A percentile compares a stretch with the other conserved stretches of the same genome.
Evolutionary conservation across 2,888 invertebrate genomes (phyloP).

Genomic region (Sycophila texana): DNA sequence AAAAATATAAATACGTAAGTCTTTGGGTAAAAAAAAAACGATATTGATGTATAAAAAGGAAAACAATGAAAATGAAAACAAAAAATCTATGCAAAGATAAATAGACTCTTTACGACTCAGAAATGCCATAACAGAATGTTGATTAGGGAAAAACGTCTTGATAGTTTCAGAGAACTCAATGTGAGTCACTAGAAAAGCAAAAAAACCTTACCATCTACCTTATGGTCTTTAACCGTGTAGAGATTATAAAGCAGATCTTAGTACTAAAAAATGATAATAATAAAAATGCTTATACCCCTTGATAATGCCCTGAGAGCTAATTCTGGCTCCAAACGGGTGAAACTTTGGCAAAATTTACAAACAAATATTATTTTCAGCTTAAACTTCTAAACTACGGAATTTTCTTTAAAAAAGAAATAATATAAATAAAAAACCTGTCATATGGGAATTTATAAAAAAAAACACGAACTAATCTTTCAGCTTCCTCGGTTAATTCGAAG

Average conservation of each 20-base stretch:
- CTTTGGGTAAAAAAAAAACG: slow-evolving; percentile 49
- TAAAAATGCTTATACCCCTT: slow-evolving; percentile 58
- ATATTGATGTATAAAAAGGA: slow-evolving; percentile 29
- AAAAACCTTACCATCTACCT: slow-evolving; percentile 28
- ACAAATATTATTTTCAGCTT: slow-evolving; percentile 4
- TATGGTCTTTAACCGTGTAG: slow-evolving; percentile 18
- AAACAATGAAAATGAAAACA: slow-evolving; percentile 10
- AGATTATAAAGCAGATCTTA: slow-evolving; percentile 46
- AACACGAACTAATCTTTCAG: neutral
- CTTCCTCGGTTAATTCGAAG: neutral
- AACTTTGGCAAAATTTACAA: slow-evolving; percentile 52
- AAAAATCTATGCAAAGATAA: slow-evolving; percentile 18
- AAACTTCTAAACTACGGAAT: neutral
- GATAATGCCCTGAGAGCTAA: slow-evolving; percentile 64
- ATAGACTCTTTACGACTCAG: slow-evolving; percentile 33
- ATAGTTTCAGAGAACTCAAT: slow-evolving; percentile 62
- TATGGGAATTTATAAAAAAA: neutral
- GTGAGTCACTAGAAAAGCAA: slow-evolving; percentile 61
- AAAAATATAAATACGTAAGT: slow-evolving; percentile 40
- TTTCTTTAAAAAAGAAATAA: neutral
- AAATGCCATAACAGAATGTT: slow-evolving; percentile 47
- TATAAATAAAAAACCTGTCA: slow-evolving; percentile 1
- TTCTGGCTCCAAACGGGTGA: slow-evolving; percentile 55
- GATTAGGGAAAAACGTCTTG: slow-evolving; percentile 32
- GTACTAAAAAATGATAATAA: slow-evolving; percentile 34